A percentile compares a stretch with the other conserved stretches of the same genome.
phyloP scores from a whole-genome alignment of 2,113 vertebrate genomes.

The Sebastes schlegelii region DNA sequence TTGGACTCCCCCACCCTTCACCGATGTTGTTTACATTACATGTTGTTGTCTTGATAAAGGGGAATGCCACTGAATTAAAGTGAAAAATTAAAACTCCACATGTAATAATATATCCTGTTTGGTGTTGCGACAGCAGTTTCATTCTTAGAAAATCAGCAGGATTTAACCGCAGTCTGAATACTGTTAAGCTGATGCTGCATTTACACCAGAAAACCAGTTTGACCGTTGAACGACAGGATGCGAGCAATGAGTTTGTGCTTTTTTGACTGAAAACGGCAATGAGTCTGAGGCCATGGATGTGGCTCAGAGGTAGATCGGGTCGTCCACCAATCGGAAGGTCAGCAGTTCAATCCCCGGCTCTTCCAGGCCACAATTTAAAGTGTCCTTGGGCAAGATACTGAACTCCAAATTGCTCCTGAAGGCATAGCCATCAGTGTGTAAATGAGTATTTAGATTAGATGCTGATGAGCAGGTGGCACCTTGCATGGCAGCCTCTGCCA shows the following conservation, averaged over 20 bases:
- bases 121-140: neutral
- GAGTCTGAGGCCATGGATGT: too few species aligned
- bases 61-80: slow-evolving; percentile 64
- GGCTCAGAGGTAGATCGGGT: too few species aligned
- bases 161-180: slow-evolving; percentile 11
- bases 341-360: too few species aligned
- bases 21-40: slow-evolving; percentile 21
- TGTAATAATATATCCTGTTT: neutral
- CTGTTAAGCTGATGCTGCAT: slow-evolving; percentile 42
- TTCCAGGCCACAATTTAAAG: too few species aligned
- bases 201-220: neutral
- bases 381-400: too few species aligned
- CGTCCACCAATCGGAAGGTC: too few species aligned
- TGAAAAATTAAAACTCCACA: slow-evolving; percentile 29
- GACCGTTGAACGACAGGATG: neutral
- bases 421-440: too few species aligned
- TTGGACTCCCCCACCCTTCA: neutral
- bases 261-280: too few species aligned
- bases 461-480: too few species aligned
- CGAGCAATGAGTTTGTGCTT: neutral
- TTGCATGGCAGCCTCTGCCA: too few species aligned
- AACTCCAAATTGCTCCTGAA: too few species aligned
- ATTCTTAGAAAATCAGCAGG: slow-evolving; percentile 23
- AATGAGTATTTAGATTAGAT: too few species aligned
- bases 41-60: slow-evolving; percentile 20